Percentiles rank a stretch among this genome's conserved stretches.
phyloP scores from a whole-genome alignment of 2,888 invertebrate genomes.

The Coelogynopora nodosa region DNA sequence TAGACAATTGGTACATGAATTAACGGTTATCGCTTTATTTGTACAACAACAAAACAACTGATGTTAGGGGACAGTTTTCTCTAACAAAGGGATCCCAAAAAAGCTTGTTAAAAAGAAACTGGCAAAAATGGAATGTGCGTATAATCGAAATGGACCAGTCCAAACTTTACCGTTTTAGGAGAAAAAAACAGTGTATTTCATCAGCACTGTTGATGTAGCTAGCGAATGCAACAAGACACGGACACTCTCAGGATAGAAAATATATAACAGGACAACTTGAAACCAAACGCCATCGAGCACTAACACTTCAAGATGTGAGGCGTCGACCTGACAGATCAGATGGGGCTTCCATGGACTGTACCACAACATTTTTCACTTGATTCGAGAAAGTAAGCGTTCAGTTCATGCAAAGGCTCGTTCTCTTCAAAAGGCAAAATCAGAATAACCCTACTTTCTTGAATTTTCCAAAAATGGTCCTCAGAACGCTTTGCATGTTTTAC shows the following conservation, averaged over 20 bases:
- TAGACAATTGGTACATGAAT: slow-evolving; percentile 28
- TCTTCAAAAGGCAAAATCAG: slow-evolving; percentile 13
- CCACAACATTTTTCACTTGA: not conserved
- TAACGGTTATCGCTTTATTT: slow-evolving; percentile 16
- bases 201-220: slow-evolving; percentile 12
- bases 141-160: slow-evolving; percentile 17
- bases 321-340: not conserved
- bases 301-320: not conserved
- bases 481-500: too few species aligned
- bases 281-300: not conserved
- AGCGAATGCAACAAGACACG: slow-evolving; percentile 15
- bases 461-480: not conserved
- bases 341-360: slow-evolving; percentile 14
- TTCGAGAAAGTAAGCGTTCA: slow-evolving; percentile 14
- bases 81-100: not conserved
- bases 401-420: slow-evolving; percentile 22
- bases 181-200: slow-evolving; percentile 11
- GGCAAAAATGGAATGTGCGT: slow-evolving; percentile 20
- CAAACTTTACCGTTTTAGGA: not conserved
- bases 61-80: not conserved
- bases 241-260: slow-evolving; percentile 15
- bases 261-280: slow-evolving; percentile 1
- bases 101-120: slow-evolving; percentile 6
- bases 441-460: not conserved
- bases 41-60: not conserved